phyloP scores from a whole-genome alignment of 2,888 invertebrate genomes.

The Drosophila mimetica region DNA sequence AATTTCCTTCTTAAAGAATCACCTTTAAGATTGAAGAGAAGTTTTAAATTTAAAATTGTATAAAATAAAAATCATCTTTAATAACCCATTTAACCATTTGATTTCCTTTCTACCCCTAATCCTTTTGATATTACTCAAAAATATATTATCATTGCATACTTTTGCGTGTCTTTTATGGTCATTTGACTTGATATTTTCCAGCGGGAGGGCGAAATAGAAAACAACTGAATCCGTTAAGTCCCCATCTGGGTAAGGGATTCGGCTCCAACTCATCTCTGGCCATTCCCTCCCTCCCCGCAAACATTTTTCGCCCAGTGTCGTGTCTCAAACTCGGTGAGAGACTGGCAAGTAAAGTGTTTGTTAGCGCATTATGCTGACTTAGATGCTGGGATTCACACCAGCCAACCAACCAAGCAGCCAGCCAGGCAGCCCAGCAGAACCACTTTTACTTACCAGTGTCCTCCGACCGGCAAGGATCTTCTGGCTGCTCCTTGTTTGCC shows the following conservation, averaged over 20 bases:
- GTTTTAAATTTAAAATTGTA: not conserved
- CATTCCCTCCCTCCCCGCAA: not conserved
- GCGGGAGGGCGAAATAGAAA: conserved; percentile 8
- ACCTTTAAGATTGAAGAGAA: too few relatives aligned
- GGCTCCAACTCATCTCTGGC: conserved; percentile 20
- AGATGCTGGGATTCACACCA: conserved; percentile 59
- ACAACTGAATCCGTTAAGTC: conserved; percentile 39
- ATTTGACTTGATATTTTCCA: conserved; percentile 36
- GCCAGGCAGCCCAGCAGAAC: conserved; percentile 27
- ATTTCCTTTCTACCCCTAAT: not conserved
- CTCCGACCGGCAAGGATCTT: conserved; percentile 36
- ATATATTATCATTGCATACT: conserved; percentile 17
- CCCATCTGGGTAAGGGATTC: conserved; percentile 33
- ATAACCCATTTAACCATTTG: not conserved
- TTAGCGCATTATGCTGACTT: conserved; percentile 79
- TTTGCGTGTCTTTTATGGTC: conserved; percentile 33
- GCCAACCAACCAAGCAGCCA: conserved; percentile 4
- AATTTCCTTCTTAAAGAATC: too few relatives aligned
- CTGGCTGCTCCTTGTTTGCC: conserved; percentile 68
- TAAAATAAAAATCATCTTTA: not conserved
- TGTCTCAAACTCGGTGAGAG: conserved; percentile 36
- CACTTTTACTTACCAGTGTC: conserved; percentile 73
- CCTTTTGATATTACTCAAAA: conserved; percentile 1
- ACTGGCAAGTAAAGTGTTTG: conserved; percentile 69
- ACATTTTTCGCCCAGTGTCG: conserved; percentile 37